A percentile compares a stretch with the other conserved stretches of the same genome.
These are phyloP conservation scores for Listrodromus nycthemerus DNA, from an alignment of 2,888 invertebrate genomes.

Conservation along the genomic window DNA sequence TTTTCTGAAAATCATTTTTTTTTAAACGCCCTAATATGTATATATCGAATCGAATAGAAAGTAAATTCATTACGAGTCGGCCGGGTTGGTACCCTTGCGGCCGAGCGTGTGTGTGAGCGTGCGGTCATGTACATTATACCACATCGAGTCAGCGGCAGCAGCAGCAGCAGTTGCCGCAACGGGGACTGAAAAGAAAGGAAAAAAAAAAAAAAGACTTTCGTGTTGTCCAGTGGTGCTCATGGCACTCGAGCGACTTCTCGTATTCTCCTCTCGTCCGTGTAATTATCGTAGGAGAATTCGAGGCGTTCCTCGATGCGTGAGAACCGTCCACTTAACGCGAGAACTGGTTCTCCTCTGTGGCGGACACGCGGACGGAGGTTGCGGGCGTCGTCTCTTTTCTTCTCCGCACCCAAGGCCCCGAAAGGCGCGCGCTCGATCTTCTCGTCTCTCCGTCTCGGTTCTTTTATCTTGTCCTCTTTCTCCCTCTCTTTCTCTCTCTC, in stretches of 20 bases:
- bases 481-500: conserved; percentile 71
- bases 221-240: conserved; percentile 66
- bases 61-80: conserved; percentile 54
- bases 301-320: conserved; percentile 74
- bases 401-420: conserved; percentile 58
- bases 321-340: conserved; percentile 81
- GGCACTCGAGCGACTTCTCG: conserved; percentile 30
- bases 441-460: conserved; percentile 22
- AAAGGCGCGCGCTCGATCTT: conserved; percentile 13
- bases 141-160: conserved; percentile 1
- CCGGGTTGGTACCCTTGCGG: conserved; percentile 55
- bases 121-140: conserved; percentile 17
- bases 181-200: conserved; percentile 49
- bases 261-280: conserved; percentile 51
- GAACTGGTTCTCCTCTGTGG: conserved; percentile 78
- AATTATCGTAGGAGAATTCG: conserved; percentile 63
- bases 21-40: no score
- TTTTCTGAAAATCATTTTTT: no score
- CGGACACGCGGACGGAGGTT: conserved; percentile 64
- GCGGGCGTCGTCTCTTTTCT: conserved; percentile 63
- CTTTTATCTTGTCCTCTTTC: conserved; percentile 6
- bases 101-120: conserved; percentile 32
- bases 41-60: conserved; percentile 22
- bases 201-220: conserved; percentile 33
- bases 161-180: conserved; percentile 59